Evolutionary conservation across 2,113 vertebrate genomes (phyloP).

Genomic region (Anser brachyrhynchus): DNA sequence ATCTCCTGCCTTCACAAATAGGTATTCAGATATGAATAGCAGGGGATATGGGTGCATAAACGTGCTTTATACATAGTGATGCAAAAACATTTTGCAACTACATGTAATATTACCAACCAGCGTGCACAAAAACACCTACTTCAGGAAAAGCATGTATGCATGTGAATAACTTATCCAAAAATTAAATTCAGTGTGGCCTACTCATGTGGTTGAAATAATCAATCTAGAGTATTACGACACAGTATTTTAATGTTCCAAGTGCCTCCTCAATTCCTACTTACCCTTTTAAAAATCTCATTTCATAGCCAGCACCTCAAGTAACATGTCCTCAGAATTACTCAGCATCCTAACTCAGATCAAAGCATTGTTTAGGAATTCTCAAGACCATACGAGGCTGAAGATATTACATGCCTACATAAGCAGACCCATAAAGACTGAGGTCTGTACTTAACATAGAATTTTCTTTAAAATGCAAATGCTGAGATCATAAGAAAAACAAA

Average conservation of each 20-base stretch:
- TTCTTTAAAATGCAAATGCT: neutral
- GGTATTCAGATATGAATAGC: neutral
- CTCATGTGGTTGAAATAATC: neutral
- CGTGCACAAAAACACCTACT: neutral
- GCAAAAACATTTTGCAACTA: neutral
- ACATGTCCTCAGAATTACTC: neutral
- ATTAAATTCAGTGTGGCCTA: neutral
- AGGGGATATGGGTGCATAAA: neutral
- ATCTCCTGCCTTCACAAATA: neutral
- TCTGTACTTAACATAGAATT: neutral
- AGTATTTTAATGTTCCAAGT: neutral
- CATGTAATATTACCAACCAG: neutral
- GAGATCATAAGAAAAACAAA: neutral
- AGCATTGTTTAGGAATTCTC: neutral
- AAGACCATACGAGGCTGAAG: neutral
- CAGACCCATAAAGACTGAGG: neutral
- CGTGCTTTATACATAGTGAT: neutral
- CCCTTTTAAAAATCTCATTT: slow-evolving; percentile 13
- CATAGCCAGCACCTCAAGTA: neutral
- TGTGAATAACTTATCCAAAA: neutral
- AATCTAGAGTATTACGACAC: neutral
- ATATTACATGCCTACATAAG: neutral
- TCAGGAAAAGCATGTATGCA: neutral
- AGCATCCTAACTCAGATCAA: neutral
- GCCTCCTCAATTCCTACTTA: neutral